Percentiles rank a stretch among this genome's conserved stretches.
Evolutionary conservation across 2,797 vertebrate genomes (phyloP).

Genomic region (Microctenopoma steveboyesi): DNA sequence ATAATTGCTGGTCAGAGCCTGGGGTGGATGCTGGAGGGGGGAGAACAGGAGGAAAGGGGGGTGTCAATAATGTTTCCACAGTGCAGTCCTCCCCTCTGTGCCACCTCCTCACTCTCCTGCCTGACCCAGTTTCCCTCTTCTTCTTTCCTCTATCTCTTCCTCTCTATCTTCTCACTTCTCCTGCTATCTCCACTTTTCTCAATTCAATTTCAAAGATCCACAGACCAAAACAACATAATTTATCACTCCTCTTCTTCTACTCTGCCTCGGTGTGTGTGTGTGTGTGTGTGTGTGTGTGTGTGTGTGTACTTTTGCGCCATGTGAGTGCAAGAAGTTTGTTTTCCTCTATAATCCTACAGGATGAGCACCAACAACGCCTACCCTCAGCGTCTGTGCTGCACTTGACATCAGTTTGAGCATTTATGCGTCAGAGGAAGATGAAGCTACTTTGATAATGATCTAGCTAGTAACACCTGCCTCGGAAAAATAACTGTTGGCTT

Average conservation of each 20-base stretch:
- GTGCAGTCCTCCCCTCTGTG: slow-evolving; percentile 65
- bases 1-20: slow-evolving; percentile 85
- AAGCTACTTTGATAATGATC: slow-evolving; percentile 41
- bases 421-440: slow-evolving; percentile 26
- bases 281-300: slow-evolving; percentile 17
- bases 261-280: neutral
- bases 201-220: slow-evolving; percentile 68
- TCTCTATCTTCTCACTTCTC: slow-evolving; percentile 60
- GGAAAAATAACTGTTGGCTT: slow-evolving; percentile 34
- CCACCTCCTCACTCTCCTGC: slow-evolving; percentile 56
- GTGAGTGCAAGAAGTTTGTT: slow-evolving; percentile 36
- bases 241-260: slow-evolving; percentile 50
- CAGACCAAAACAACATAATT: slow-evolving; percentile 64
- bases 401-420: slow-evolving; percentile 29
- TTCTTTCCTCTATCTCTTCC: slow-evolving; percentile 56
- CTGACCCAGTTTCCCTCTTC: slow-evolving; percentile 76
- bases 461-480: slow-evolving; percentile 35
- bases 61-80: slow-evolving; percentile 81
- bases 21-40: slow-evolving; percentile 35
- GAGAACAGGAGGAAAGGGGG: slow-evolving; percentile 12
- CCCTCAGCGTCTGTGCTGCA: slow-evolving; percentile 23
- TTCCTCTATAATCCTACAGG: slow-evolving; percentile 40
- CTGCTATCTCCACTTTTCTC: slow-evolving; percentile 62
- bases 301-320: slow-evolving; percentile 3
- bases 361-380: slow-evolving; percentile 26